These are phyloP conservation scores for Penaeus vannamei DNA, from an alignment of 1,140 invertebrate species.

Conservation along the genomic window DNA sequence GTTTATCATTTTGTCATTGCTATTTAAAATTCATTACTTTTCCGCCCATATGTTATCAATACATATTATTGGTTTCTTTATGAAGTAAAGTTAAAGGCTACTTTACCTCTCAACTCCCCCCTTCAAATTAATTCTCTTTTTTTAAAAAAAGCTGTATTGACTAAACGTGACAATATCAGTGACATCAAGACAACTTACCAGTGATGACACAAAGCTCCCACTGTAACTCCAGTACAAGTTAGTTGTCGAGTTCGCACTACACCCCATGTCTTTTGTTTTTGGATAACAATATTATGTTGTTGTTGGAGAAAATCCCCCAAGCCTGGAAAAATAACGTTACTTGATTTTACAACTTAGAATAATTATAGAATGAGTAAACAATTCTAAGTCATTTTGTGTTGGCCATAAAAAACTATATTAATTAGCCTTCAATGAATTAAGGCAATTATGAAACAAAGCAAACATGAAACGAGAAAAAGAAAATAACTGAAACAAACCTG, in stretches of 20 bases:
- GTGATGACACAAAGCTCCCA: conserved; percentile 88
- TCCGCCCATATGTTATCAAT: too few relatives aligned
- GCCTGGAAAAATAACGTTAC: conserved; percentile 7
- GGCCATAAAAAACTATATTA: too few relatives aligned
- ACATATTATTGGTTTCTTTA: too few relatives aligned
- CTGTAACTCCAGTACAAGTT: conserved; percentile 78
- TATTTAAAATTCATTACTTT: too few relatives aligned
- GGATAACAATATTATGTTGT: conserved; percentile 82
- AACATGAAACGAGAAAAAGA: not conserved
- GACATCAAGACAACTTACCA: conserved; percentile 75
- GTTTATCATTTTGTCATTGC: too few relatives aligned
- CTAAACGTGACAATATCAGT: not conserved
- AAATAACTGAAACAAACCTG: conserved; percentile 72
- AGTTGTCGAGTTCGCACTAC: conserved; percentile 82
- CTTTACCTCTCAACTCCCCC: too few relatives aligned
- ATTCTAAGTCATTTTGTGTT: too few relatives aligned
- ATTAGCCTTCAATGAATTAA: not conserved
- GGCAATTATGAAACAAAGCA: not conserved
- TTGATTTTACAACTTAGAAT: too few relatives aligned
- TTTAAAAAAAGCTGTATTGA: not conserved
- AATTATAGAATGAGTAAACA: too few relatives aligned
- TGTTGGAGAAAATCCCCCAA: conserved; percentile 89
- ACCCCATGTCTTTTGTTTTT: conserved; percentile 77
- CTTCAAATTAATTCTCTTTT: not conserved
- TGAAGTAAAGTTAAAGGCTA: too few relatives aligned